These are phyloP conservation scores for Megalonaias nervosa DNA, from an alignment of 1,140 invertebrate species.

Conservation along the genomic window DNA sequence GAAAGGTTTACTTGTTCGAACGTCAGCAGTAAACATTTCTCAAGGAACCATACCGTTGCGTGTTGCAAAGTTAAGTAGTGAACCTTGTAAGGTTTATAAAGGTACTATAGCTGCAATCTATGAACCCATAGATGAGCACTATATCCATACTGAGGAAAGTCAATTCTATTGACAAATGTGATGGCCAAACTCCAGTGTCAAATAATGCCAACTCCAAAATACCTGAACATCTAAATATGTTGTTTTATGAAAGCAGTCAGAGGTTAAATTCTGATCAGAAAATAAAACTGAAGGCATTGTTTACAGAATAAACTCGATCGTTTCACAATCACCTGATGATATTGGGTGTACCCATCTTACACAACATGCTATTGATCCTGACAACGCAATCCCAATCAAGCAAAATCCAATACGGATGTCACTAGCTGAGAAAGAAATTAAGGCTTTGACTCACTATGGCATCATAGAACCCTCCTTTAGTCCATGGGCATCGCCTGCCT, in stretches of 20 bases:
- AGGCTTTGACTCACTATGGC: conserved; percentile 12
- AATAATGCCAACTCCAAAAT: background rate
- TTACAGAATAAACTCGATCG: conserved; percentile 8
- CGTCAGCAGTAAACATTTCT: background rate
- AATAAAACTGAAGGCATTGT: conserved; percentile 1
- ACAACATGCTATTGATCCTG: conserved; percentile 23
- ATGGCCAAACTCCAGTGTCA: too few species aligned
- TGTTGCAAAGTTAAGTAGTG: background rate
- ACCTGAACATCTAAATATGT: background rate
- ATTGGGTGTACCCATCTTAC: conserved; percentile 16
- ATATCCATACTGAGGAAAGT: background rate
- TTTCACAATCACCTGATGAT: conserved; percentile 5
- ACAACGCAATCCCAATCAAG: conserved; percentile 12
- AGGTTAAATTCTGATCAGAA: background rate
- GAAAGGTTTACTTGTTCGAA: conserved; percentile 1
- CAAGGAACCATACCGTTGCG: background rate
- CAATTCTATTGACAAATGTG: too few species aligned
- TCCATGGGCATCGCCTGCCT: conserved; percentile 73
- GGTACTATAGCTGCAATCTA: background rate
- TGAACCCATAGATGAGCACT: background rate
- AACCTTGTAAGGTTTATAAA: conserved; percentile 10
- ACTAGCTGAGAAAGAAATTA: conserved; percentile 24
- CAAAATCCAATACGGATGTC: background rate
- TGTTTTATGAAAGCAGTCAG: background rate
- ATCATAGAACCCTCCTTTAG: conserved; percentile 64